Base-by-base conservation (phyloP, 2,888 invertebrate genomes). In the Salticus scenicus region DNA sequence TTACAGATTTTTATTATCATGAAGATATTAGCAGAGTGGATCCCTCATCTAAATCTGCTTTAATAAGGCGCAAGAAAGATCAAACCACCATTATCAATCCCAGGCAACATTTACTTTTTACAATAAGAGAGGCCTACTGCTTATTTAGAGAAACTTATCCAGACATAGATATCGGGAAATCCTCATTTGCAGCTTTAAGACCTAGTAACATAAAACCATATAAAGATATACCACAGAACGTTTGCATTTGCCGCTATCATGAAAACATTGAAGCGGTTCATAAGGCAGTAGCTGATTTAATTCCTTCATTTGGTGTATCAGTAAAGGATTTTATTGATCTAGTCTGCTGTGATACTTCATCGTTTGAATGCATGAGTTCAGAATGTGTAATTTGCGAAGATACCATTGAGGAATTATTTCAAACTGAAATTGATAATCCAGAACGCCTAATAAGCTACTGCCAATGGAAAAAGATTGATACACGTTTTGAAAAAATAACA, bases 121-220 rank as follows among this genome's bases (percentile, higher is more conserved):
- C 51, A 51, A 14, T 51, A 51, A 51, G 51, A 51, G 51, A 51
- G 17, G 51, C 17, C 17, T 51, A 8, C 20, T 51, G n/a, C 17
- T 51, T 51, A 51, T 51, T 5, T 51, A 20, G 17, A 51, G 51
- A 51, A 51, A 17, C 51, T 20, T 51, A 8, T 51, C 51, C 51
- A 51, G 51, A 51, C 17, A 51, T 51, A 51, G 17, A 51, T 51
- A 51, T 51, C 17, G 51, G 51, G 51, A 51, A 51, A 51, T 51
- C 51, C 17, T 51, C 51, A 8, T 51, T 51, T 51, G 51, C 51
- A 51, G 51, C 51, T 51, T 51, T 51, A 51, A 51, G 51, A 20
- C 51, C 51, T 51, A 51, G 51, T 51, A 51, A 51, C 51, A 51
- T 51, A 51, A 51, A 51, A 51, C 51, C 51, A 51, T 51, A 51